Conservation (phyloP, 2,113 vertebrate genomes). For the Oxyruncus cristatus region DNA sequence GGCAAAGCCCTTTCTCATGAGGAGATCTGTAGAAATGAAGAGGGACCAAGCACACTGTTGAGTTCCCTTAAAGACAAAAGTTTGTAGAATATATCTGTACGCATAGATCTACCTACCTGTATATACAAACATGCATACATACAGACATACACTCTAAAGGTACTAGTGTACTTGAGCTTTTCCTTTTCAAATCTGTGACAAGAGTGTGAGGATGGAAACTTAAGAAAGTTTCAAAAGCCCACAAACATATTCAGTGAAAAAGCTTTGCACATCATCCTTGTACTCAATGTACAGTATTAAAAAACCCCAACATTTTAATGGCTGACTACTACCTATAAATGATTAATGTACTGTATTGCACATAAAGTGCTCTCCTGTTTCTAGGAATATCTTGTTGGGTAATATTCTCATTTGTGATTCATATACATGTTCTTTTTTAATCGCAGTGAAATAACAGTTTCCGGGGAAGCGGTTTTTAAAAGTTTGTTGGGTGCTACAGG, state of each 20-base stretch:
- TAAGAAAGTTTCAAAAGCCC: not conserved
- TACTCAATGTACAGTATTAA: not conserved
- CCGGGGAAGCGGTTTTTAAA: constrained; percentile 5
- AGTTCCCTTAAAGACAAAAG: not conserved
- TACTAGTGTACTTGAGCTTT: not conserved
- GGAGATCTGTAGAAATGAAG: not conserved
- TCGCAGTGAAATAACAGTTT: constrained; percentile 34
- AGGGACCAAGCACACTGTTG: not conserved
- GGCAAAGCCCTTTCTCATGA: not conserved
- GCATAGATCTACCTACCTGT: too few relatives aligned
- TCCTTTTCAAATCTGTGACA: not conserved
- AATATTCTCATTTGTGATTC: constrained; percentile 50
- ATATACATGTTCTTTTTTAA: constrained; percentile 43
- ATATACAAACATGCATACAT: not conserved
- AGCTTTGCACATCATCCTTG: not conserved
- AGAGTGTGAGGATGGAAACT: not conserved
- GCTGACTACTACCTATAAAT: constrained; percentile 33
- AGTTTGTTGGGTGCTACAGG: not conserved
- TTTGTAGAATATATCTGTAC: not conserved
- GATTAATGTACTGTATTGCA: constrained; percentile 34
- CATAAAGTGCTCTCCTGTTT: constrained; percentile 24
- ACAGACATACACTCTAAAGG: not conserved
- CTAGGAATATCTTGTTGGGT: constrained; percentile 37
- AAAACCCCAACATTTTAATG: not conserved
- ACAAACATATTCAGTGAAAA: not conserved